Evolutionary conservation across 2,113 vertebrate species (phyloP).

Genomic region (Peromyscus polionotus): DNA sequence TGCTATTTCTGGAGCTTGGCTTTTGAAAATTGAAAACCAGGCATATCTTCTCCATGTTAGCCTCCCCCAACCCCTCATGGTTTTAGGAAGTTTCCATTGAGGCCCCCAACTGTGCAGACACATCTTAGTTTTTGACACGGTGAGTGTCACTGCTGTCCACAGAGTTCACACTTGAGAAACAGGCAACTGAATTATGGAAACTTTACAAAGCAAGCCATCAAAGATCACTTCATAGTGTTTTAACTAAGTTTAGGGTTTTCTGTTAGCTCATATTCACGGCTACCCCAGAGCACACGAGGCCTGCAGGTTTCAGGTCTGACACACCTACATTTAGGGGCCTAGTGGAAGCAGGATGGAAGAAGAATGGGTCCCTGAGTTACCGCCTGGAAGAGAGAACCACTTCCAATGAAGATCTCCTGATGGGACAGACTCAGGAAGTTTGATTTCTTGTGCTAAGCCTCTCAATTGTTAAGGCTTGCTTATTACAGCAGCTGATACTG

Average conservation of each 20-base stretch:
- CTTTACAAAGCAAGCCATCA: not conserved
- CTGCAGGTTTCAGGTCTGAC: not conserved
- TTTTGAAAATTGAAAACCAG: not conserved
- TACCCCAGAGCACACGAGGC: not conserved
- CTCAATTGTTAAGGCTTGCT: not conserved
- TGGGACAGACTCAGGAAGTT: not conserved
- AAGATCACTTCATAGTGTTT: not conserved
- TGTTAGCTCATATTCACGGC: not conserved
- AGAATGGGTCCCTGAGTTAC: not conserved
- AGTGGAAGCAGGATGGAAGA: not conserved
- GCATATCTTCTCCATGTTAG: not conserved
- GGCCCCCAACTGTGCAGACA: not conserved
- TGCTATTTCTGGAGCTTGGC: not conserved
- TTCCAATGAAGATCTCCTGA: not conserved
- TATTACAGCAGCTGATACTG: not conserved
- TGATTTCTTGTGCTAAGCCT: not conserved
- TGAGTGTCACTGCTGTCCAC: not conserved
- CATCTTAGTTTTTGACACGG: not conserved
- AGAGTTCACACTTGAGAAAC: not conserved
- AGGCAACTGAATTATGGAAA: not conserved
- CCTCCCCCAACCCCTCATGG: not conserved
- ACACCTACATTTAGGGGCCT: not conserved
- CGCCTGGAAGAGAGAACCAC: not conserved
- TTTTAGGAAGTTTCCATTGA: not conserved
- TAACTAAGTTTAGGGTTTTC: not conserved